Conservation (phyloP, 2,797 vertebrate genomes). For the Cirrhinus mrigala region DNA sequence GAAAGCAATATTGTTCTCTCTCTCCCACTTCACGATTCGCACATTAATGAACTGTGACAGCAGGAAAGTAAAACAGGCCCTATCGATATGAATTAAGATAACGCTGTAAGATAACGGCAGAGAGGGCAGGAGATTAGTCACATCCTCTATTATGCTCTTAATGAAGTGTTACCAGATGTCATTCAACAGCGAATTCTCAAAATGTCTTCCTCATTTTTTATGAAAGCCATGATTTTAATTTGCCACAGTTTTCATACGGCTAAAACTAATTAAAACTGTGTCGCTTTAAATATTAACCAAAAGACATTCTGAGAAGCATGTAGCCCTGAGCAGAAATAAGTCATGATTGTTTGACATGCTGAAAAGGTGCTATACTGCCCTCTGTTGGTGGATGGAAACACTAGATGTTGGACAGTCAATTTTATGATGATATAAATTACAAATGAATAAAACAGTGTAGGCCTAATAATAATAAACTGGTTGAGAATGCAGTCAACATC, state of each 20-base stretch:
- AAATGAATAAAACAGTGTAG: not conserved
- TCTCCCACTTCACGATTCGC: not conserved
- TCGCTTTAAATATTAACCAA: constrained; percentile 56
- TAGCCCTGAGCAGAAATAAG: constrained; percentile 25
- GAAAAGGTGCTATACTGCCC: constrained; percentile 70
- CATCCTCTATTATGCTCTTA: constrained; percentile 34
- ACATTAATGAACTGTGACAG: constrained; percentile 32
- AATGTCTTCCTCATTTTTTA: constrained; percentile 58
- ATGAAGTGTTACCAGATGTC: constrained; percentile 66
- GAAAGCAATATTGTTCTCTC: not conserved
- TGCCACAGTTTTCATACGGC: constrained; percentile 55
- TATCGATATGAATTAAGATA: constrained; percentile 54
- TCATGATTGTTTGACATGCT: constrained; percentile 8
- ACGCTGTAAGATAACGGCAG: constrained; percentile 41
- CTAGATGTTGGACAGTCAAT: constrained; percentile 46
- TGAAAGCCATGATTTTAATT: constrained; percentile 48
- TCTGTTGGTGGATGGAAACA: constrained; percentile 65
- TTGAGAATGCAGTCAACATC: not conserved
- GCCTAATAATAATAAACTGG: not conserved
- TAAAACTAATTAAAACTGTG: constrained; percentile 63
- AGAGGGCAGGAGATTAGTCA: constrained; percentile 27
- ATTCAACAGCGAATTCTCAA: constrained; percentile 59
- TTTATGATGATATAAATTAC: not conserved
- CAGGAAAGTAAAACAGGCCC: constrained; percentile 30
- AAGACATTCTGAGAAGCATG: constrained; percentile 30